phyloP scores from a whole-genome alignment of 2,888 invertebrate genomes.

The Geophilus truncorum region DNA sequence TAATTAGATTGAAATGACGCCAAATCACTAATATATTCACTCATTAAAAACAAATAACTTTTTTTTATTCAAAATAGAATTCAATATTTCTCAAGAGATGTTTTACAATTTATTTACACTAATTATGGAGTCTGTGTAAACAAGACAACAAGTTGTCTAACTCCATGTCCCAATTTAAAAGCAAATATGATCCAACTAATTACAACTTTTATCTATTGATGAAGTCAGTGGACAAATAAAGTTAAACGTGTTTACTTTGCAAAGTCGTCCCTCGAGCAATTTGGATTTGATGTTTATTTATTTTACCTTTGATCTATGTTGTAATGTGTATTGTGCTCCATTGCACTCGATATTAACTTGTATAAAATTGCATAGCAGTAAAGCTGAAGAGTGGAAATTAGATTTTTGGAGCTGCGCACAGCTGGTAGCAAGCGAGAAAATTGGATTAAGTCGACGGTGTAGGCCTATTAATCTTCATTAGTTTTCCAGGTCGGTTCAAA shows the following conservation, averaged over 20 bases:
- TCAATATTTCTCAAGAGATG: too few species aligned
- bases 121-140: too few species aligned
- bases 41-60: background rate
- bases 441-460: conserved; percentile 18
- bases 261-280: background rate
- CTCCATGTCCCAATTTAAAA: too few species aligned
- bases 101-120: too few species aligned
- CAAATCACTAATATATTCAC: background rate
- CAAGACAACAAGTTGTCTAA: too few species aligned
- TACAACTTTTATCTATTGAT: background rate
- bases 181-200: too few species aligned
- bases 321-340: background rate
- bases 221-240: background rate
- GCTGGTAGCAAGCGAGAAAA: conserved; percentile 18
- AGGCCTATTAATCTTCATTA: conserved; percentile 25
- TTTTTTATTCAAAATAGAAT: background rate
- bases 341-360: background rate
- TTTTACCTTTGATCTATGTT: conserved; percentile 11
- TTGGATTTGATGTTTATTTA: background rate
- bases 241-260: background rate
- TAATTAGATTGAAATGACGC: background rate
- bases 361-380: conserved; percentile 16
- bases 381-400: conserved; percentile 11
- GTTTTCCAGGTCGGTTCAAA: background rate
- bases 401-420: conserved; percentile 15